Percentiles rank a stretch among this genome's conserved stretches.
Conservation (phyloP, 2,888 invertebrate species). For the Lycaena phlaeas region DNA sequence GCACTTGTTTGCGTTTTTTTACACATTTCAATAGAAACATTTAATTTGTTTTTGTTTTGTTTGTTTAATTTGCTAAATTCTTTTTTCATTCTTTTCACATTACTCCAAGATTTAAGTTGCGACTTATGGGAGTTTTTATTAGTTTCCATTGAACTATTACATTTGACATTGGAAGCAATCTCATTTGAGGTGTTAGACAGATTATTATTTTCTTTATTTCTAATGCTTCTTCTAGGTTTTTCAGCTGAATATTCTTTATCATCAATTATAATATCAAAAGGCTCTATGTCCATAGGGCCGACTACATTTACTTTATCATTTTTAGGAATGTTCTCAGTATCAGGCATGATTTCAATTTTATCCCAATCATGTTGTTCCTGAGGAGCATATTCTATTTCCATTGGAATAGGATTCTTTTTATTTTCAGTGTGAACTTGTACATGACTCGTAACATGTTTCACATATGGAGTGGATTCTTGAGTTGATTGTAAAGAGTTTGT, state of each 20-base stretch:
- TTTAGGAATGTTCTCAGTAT: conserved; percentile 29
- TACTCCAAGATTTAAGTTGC: conserved; percentile 53
- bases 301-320: conserved; percentile 35
- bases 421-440: conserved; percentile 37
- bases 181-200: conserved; percentile 24
- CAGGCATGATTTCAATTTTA: conserved; percentile 50
- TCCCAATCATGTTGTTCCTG: conserved; percentile 56
- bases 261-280: conserved; percentile 29
- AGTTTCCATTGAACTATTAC: conserved; percentile 22
- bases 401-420: conserved; percentile 28
- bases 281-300: conserved; percentile 43
- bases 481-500: conserved; percentile 33
- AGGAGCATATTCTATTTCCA: conserved; percentile 31
- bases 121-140: conserved; percentile 30
- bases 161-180: conserved; percentile 28
- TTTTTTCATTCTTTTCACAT: conserved; percentile 60
- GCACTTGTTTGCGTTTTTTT: conserved; percentile 38
- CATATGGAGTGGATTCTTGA: conserved; percentile 27
- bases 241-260: conserved; percentile 38
- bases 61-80: conserved; percentile 58
- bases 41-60: conserved; percentile 49
- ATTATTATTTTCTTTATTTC: conserved; percentile 38
- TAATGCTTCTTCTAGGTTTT: conserved; percentile 49
- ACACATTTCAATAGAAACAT: conserved; percentile 61
- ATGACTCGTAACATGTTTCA: conserved; percentile 36